A percentile compares a stretch with the other conserved stretches of the same genome.
Evolutionary conservation across 2,888 invertebrate species (phyloP).

Genomic region (Stictocephala bisonia): DNA sequence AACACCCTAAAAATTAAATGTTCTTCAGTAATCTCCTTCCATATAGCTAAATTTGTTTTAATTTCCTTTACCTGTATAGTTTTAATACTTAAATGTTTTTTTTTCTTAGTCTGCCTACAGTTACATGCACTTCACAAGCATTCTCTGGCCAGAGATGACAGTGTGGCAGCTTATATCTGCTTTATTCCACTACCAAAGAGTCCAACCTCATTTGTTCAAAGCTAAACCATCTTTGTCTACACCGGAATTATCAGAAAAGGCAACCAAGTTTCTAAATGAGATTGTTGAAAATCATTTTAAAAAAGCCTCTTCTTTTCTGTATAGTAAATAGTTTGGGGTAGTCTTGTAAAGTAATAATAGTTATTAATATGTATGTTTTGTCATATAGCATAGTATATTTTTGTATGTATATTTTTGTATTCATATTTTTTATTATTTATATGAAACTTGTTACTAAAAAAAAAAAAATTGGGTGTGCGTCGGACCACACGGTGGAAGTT

Average conservation of each 20-base stretch:
- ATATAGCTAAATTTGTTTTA: no score
- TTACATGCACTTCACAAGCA: conserved; percentile 87
- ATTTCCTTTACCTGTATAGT: background rate
- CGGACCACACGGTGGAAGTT: no score
- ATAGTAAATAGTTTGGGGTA: no score
- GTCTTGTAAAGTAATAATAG: no score
- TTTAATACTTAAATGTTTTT: conserved; percentile 45
- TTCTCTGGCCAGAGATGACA: conserved; percentile 96
- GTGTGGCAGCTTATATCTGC: conserved; percentile 91
- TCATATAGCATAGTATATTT: no score
- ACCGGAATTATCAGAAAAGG: conserved; percentile 15
- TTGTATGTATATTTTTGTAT: background rate
- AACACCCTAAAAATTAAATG: no score
- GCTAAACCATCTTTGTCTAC: conserved; percentile 1
- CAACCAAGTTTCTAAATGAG: conserved; percentile 3
- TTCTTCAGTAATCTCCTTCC: no score
- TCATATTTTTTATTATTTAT: no score
- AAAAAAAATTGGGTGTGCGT: no score
- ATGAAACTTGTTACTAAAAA: no score
- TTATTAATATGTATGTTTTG: no score
- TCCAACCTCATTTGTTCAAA: conserved; percentile 55
- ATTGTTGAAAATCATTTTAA: conserved; percentile 28
- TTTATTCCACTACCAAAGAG: conserved; percentile 87
- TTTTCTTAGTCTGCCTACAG: conserved; percentile 76
- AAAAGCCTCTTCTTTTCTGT: background rate